phyloP scores from a whole-genome alignment of 2,113 vertebrate species.

The Nibea albiflora region DNA sequence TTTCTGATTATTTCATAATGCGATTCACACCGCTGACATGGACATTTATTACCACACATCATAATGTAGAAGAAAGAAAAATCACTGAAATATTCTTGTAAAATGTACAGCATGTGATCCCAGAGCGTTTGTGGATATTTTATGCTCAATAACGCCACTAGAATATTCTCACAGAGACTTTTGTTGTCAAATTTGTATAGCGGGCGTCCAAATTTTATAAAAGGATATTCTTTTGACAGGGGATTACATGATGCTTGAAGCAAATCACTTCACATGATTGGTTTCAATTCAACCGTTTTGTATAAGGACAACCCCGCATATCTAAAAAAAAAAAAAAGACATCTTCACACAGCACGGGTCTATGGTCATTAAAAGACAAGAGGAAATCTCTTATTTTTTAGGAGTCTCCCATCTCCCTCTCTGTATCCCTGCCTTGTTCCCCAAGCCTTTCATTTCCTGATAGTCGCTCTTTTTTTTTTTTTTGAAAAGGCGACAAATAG shows the following conservation, averaged over 20 bases:
- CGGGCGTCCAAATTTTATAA: conserved; percentile 2
- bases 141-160: background rate
- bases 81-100: background rate
- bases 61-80: background rate
- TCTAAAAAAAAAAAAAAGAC: background rate
- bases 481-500: conserved; percentile 48
- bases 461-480: conserved; percentile 8
- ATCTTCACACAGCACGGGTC: conserved; percentile 14
- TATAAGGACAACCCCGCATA: conserved; percentile 40
- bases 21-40: conserved; percentile 30
- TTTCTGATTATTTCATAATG: conserved; percentile 41
- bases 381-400: conserved; percentile 21
- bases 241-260: conserved; percentile 21
- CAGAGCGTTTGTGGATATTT: conserved; percentile 22
- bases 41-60: conserved; percentile 2
- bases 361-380: conserved; percentile 41
- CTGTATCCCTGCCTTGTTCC: conserved; percentile 28
- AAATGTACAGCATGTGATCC: conserved; percentile 15
- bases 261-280: conserved; percentile 59
- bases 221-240: background rate
- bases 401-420: conserved; percentile 22
- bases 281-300: conserved; percentile 47
- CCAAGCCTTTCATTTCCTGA: conserved; percentile 48
- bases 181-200: conserved; percentile 18
- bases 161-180: background rate